These are phyloP conservation scores for Petaurus breviceps DNA, from an alignment of 2,113 vertebrate genomes.

Conservation along the genomic window DNA sequence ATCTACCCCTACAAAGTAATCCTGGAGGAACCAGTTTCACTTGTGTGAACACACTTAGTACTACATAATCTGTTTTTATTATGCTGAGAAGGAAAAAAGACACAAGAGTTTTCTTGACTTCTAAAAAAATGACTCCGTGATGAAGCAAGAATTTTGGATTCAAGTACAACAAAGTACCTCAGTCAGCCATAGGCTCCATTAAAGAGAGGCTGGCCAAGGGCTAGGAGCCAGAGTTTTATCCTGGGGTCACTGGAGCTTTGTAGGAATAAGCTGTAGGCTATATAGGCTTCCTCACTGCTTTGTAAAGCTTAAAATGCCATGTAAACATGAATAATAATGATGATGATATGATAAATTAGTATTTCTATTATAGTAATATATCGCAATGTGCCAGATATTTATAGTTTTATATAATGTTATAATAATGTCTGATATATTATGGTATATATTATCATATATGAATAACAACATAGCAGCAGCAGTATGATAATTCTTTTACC, in stretches of 20 bases:
- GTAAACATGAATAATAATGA: background rate
- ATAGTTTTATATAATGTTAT: background rate
- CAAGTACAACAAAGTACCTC: background rate
- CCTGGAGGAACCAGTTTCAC: background rate
- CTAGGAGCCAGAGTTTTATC: background rate
- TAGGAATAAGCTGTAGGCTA: background rate
- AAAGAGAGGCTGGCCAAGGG: background rate
- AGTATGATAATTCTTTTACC: background rate
- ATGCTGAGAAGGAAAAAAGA: slow-evolving; percentile 1
- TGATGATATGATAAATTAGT: background rate
- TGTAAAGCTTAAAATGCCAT: background rate
- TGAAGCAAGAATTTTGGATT: background rate
- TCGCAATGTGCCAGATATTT: background rate
- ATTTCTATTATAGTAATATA: background rate
- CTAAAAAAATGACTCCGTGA: slow-evolving; percentile 3
- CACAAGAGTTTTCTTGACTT: background rate
- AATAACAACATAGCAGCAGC: background rate
- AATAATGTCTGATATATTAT: background rate
- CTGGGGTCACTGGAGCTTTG: background rate
- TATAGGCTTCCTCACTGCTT: background rate
- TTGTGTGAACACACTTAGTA: background rate
- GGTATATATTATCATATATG: background rate
- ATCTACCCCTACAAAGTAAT: background rate
- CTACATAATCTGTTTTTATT: background rate
- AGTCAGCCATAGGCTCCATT: background rate